Evolutionary conservation across 2,888 invertebrate species (phyloP), one percentile per base, ranked within the genome.

Genomic region (Dendrolimus houi): DNA sequence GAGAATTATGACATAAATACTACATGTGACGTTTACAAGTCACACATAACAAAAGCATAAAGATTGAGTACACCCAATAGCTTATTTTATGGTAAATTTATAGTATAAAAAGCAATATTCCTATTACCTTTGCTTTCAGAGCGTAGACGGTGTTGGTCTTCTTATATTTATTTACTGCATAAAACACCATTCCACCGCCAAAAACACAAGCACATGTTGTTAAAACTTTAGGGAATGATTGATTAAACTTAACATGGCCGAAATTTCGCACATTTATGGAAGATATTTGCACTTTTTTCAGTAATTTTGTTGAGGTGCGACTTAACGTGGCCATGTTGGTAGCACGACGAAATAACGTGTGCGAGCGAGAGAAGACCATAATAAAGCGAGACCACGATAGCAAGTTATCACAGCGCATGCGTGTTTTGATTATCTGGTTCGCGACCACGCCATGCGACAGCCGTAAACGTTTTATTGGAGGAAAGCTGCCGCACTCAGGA

Each of bases 281-380:
- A 54, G 77, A 71, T 77, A 80, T 68, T 64, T 81, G 79, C 61
- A 85, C 71, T 78, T 87, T 88, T 80, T 74, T 77, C 55, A 89
- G 74, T 75, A 91, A 81, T 83, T 86, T 89, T 55, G 70, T 72
- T 63, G 87, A 78, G 65, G 78, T 77, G 72, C 88, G 86, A 77
- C 87, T 77, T 69, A 90, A 58, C 77, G 89, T 85, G 75, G 91
- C 91, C 91, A 92, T 92, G 84, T 87, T 91, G 85, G 77, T 67
- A 81, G 75, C 81, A 83, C 84, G 82, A 83, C 77, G 80, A 79
- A 78, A 76, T 78, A 80, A 79, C 78, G 65, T 73, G 72, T 72
- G 74, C 65, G 67, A 80, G 70, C 62, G 76, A 77, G 77, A 79
- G 0, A 55, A 17, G 56, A 7, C 55, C 58, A 63, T 53, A 47